Percentiles rank a stretch among this genome's conserved stretches.
Conservation (phyloP, 2,888 invertebrate genomes). For the Apocheima hispidaria region DNA sequence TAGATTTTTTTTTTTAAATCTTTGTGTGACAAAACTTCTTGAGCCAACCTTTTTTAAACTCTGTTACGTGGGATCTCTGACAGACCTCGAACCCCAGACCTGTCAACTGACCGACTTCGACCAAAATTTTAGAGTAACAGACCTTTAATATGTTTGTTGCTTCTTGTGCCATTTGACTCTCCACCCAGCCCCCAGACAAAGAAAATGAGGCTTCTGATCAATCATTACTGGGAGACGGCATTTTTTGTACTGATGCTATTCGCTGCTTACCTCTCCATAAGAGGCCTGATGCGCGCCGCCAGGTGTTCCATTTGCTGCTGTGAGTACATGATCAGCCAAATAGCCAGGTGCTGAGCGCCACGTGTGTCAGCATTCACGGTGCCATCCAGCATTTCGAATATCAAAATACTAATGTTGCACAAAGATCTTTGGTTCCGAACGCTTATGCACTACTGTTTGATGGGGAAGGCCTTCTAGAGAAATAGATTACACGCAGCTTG, state of each 20-base stretch:
- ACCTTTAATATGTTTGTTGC: neutral
- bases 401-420: no score
- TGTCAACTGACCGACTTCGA: neutral
- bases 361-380: no score
- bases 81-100: neutral
- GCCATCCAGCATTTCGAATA: no score
- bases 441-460: no score
- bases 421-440: no score
- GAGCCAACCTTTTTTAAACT: neutral
- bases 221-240: conserved; percentile 60
- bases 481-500: no score
- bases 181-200: neutral
- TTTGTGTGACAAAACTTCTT: neutral
- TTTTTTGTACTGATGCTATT: conserved; percentile 62
- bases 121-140: neutral
- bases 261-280: conserved; percentile 56
- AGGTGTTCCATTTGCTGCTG: conserved; percentile 42
- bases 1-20: neutral
- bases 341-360: no score
- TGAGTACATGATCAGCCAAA: conserved; percentile 6
- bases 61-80: neutral
- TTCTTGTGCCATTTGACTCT: conserved; percentile 6
- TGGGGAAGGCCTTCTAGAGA: no score
- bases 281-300: conserved; percentile 52
- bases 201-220: conserved; percentile 43